These are phyloP conservation scores for Scelioninae gen. 1 DNA, from an alignment of 2,888 invertebrate genomes.

Conservation along the genomic window DNA sequence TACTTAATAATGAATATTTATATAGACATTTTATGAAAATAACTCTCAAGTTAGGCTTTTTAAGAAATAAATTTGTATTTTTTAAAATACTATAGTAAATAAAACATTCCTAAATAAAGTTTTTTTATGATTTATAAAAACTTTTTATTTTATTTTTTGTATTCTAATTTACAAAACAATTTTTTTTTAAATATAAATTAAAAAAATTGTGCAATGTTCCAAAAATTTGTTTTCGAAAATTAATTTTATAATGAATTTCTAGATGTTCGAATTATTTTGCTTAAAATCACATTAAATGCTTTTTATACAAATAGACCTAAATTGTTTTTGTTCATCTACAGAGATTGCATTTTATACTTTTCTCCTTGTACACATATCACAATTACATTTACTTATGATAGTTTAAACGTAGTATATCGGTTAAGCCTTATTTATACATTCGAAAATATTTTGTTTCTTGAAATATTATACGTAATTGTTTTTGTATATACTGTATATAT, in stretches of 20 bases:
- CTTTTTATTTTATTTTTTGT: too few relatives aligned
- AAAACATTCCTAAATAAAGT: too few relatives aligned
- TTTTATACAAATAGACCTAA: slow-evolving; percentile 13
- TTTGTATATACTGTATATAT: not conserved
- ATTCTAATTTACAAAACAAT: too few relatives aligned
- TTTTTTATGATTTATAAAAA: too few relatives aligned
- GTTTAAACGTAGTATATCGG: too few relatives aligned
- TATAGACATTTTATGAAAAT: too few relatives aligned
- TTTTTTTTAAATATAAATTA: too few relatives aligned
- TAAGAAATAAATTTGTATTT: too few relatives aligned
- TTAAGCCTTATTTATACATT: slow-evolving; percentile 12
- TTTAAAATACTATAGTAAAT: too few relatives aligned
- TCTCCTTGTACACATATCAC: not conserved
- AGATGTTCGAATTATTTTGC: not conserved
- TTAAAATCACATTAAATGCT: not conserved
- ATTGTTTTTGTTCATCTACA: slow-evolving; percentile 6
- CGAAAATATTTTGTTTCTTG: slow-evolving; percentile 14
- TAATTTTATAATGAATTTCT: not conserved
- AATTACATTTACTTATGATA: slow-evolving; percentile 10
- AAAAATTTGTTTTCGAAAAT: not conserved
- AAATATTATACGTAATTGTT: not conserved
- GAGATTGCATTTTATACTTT: not conserved
- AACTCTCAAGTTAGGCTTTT: too few relatives aligned
- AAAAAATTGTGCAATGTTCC: not conserved
- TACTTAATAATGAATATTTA: too few relatives aligned